A percentile compares a stretch with the other conserved stretches of the same genome.
Conservation (phyloP, 1,140 invertebrate genomes). For the Drosophila serrata region DNA sequence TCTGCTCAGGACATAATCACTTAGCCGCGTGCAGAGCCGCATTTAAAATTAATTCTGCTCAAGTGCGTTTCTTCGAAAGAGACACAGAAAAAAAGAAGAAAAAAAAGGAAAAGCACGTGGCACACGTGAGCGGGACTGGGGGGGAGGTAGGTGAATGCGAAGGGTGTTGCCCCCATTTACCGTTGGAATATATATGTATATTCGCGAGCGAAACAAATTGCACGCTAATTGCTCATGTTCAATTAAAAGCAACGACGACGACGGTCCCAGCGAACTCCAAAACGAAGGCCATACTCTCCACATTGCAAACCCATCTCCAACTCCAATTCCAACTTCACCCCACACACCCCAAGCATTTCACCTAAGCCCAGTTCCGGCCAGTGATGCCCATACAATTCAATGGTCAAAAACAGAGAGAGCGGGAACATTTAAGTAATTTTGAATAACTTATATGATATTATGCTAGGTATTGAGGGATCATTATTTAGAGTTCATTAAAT, state of each 20-base stretch:
- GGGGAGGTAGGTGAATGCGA: background rate
- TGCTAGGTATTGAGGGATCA: too few species aligned
- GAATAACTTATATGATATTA: background rate
- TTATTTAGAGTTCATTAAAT: background rate
- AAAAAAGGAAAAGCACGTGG: conserved; percentile 57
- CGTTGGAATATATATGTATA: conserved; percentile 50
- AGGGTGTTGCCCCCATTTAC: conserved; percentile 51
- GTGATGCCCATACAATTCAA: conserved; percentile 8
- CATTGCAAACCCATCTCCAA: conserved; percentile 8
- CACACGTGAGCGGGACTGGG: conserved; percentile 38
- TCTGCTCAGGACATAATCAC: conserved; percentile 68
- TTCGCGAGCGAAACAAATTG: conserved; percentile 79
- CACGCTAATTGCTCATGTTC: conserved; percentile 85
- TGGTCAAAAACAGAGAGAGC: background rate
- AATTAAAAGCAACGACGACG: conserved; percentile 70
- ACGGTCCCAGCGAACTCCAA: conserved; percentile 30
- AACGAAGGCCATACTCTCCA: conserved; percentile 21
- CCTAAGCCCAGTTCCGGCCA: conserved; percentile 15
- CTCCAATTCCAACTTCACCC: background rate
- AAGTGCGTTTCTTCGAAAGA: conserved; percentile 76
- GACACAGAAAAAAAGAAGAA: conserved; percentile 33
- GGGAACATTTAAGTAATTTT: background rate
- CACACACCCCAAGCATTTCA: conserved; percentile 10
- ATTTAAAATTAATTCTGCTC: conserved; percentile 85
- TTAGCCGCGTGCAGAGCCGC: conserved; percentile 80